Conservation (phyloP, 1,140 invertebrate species). For the Drosophila bipectinata region DNA sequence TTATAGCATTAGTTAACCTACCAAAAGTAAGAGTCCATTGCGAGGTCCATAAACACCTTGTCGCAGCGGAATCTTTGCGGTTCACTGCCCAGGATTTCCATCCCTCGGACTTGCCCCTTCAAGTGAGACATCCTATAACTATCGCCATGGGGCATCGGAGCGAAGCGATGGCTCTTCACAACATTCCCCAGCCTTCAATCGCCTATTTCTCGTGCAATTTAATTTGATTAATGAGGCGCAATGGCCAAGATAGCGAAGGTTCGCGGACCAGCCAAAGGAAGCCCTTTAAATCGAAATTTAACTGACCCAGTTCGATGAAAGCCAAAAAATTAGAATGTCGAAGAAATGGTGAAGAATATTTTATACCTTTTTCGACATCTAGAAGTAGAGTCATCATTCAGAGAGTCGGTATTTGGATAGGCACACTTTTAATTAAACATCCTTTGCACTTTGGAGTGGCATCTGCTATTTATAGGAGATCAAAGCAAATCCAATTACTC, state of each 20-base stretch:
- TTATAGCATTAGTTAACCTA: neutral
- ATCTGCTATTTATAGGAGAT: constrained; percentile 72
- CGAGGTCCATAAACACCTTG: constrained; percentile 7
- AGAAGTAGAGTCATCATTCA: neutral
- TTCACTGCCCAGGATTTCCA: constrained; percentile 20
- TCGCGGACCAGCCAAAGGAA: constrained; percentile 1
- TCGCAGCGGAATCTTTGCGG: constrained; percentile 34
- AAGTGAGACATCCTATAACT: constrained; percentile 7
- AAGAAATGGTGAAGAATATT: neutral
- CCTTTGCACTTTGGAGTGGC: constrained; percentile 61
- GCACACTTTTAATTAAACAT: constrained; percentile 54
- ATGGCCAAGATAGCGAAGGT: constrained; percentile 56
- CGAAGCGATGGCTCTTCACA: neutral
- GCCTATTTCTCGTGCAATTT: constrained; percentile 53
- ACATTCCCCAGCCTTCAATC: constrained; percentile 1
- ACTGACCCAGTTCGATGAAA: constrained; percentile 44
- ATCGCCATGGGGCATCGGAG: constrained; percentile 18
- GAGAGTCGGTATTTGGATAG: constrained; percentile 46
- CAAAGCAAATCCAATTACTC: constrained; percentile 78
- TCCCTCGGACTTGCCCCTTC: neutral
- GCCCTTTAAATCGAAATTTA: constrained; percentile 22
- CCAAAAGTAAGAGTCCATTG: neutral
- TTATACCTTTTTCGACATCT: neutral
- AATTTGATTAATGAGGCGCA: constrained; percentile 76
- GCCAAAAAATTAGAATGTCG: neutral